Evolutionary conservation across 2,797 vertebrate genomes (phyloP), one percentile per base, ranked within the genome.

Genomic region (Gouania willdenowi): DNA sequence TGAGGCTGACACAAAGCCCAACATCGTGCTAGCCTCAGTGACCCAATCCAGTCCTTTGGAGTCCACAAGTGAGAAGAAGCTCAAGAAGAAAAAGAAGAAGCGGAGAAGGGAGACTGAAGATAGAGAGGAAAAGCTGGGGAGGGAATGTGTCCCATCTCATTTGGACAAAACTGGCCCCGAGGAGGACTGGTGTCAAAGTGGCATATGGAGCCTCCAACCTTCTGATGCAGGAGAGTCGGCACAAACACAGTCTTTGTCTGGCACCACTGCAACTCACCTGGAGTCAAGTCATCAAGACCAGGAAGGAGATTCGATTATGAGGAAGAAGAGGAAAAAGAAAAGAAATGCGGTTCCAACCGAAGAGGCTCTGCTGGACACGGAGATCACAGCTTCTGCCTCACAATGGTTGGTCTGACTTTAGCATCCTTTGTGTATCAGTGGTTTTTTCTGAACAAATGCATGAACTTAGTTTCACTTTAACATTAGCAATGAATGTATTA

Each of bases 151-250:
- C 23, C 30, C 0, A 0, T 79, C 81, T 12, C 83, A 83, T 46
- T 48, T 82, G 17, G 75, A 85, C 14, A 16, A 44, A 1, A 15
- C 51, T 0, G 52, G 31, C 34, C 81, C 77, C 33, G 87, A 89
- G 5, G 88, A 89, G 57, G 87, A 89, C 19, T 88, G 89, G 89
- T 80, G 82, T 71, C 80, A 84, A n/a, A 73, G 75, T 1, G 85
- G 85, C 26, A 60, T 73, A n/a, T 88, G 87, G 88, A 86, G 69
- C 32, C 54, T 89, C 1, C 37, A 50, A 0, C 12, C 67, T 8
- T 31, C 37, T 13, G 37, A 48, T 4, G 16, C 43, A 20, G 49
- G 61, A 13, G 40, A 43, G 41, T 26, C 47, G 0, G 43, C 59
- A 11, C 43, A 43, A 12, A 65, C 35, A 17, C 16, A 25, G 32